A percentile compares a stretch with the other conserved stretches of the same genome.
These are phyloP conservation scores for Hemitrygon akajei DNA, from an alignment of 2,797 vertebrate genomes.

Conservation along the genomic window DNA sequence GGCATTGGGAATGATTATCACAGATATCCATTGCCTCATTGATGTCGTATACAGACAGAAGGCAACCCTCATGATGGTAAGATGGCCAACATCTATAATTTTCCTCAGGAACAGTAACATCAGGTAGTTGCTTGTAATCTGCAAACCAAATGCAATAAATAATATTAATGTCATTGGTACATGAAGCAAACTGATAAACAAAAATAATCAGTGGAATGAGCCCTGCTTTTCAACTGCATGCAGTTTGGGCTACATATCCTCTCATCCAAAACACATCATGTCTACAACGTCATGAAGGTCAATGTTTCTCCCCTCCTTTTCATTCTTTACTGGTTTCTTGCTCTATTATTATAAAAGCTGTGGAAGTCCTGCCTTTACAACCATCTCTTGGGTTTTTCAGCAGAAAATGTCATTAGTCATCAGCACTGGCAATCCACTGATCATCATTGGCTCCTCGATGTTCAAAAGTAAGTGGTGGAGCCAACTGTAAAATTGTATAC, in stretches of 20 bases:
- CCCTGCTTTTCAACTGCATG: neutral
- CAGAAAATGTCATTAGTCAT: neutral
- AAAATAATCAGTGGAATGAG: too few species aligned
- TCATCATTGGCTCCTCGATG: neutral
- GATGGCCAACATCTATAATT: conserved; percentile 82
- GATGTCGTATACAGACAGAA: conserved; percentile 70
- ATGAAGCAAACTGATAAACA: neutral
- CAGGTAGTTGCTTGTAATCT: conserved; percentile 66
- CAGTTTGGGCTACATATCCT: neutral
- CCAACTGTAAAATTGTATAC: neutral
- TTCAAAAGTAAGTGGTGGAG: neutral
- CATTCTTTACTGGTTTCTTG: neutral
- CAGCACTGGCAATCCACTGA: neutral
- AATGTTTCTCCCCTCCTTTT: neutral
- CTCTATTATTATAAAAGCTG: too few species aligned
- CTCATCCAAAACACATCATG: neutral
- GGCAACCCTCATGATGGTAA: conserved; percentile 73
- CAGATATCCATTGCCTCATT: conserved; percentile 68
- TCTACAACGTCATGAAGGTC: neutral
- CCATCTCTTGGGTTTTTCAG: neutral
- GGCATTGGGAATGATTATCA: conserved; percentile 72
- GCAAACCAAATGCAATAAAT: conserved; percentile 41
- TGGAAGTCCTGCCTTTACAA: neutral
- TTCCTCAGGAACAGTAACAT: conserved; percentile 59
- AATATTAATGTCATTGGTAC: neutral